These are phyloP conservation scores for Temnopleurus reevesii DNA, from an alignment of 53 echinoderm and acorn worm genomes.

Conservation along the genomic window DNA sequence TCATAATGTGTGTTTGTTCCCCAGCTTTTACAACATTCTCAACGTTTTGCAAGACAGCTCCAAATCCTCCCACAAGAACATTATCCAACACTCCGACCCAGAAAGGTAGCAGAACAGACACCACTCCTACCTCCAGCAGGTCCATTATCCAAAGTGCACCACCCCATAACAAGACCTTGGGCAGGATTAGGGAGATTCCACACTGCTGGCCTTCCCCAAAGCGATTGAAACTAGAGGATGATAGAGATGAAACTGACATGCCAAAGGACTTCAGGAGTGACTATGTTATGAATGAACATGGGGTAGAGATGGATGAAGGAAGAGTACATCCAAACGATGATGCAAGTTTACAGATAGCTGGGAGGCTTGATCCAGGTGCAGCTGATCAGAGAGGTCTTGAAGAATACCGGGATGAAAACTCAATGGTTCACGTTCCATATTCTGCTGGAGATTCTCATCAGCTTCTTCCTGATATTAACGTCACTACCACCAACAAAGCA, in stretches of 20 bases:
- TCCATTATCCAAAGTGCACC: neutral
- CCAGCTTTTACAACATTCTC: conserved; percentile 53
- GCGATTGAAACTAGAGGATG: conserved; percentile 40
- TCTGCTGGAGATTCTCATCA: neutral
- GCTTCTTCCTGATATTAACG: too few species aligned
- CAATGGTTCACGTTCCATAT: neutral
- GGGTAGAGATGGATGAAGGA: neutral
- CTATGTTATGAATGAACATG: neutral
- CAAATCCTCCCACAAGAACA: neutral
- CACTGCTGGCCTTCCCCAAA: conserved; percentile 50
- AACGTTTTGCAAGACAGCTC: conserved; percentile 33
- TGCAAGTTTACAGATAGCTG: neutral
- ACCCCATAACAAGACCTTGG: neutral
- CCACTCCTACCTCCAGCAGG: conserved; percentile 50
- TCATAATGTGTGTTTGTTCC: neutral
- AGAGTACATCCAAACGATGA: neutral
- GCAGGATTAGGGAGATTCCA: neutral
- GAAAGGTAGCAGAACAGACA: neutral
- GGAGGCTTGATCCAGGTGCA: neutral
- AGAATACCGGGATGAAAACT: neutral
- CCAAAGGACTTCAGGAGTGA: neutral
- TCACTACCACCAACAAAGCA: neutral
- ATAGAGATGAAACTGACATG: neutral
- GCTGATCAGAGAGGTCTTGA: neutral
- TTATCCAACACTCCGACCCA: neutral